Evolutionary conservation across 2,113 vertebrate species (phyloP), one percentile per base, ranked within the genome.

Genomic region (Tachysurus vachellii): DNA sequence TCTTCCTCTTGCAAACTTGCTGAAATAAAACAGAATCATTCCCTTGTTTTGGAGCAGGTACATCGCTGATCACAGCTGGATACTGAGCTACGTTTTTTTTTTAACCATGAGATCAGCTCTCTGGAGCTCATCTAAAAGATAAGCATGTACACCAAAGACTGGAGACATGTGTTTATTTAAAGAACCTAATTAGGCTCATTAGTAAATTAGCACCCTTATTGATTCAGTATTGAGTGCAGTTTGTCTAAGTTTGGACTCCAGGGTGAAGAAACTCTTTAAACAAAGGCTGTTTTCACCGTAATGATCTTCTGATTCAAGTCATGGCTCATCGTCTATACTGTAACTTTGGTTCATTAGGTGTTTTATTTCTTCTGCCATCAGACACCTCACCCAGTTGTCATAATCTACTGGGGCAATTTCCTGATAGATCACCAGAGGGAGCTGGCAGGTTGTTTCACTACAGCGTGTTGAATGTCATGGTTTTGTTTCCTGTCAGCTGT

Each of bases 141-240:
- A 86, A 91, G 83, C 83, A 17, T 3, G 59, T 42, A 82, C 86
- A 81, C 53, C 70, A 4, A 77, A 89, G 85, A 88, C 68, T 16
- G 19, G 57, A 71, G 82, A 16, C 86, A 90, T 87, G 91, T 93
- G 93, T 93, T 94, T 95, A 95, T 94, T 94, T 94, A 91, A 94
- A 93, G 92, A 89, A 89, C 82, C 89, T 91, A 93, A 93, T 91
- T 88, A 92, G 90, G 87, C 91, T 95, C 95, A 95, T 94, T 94
- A 93, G 90, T 93, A 93, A 94, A 94, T 94, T 93, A 94, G 93
- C 92, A 91, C 80, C 81, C 89, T 91, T 93, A 95, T 95, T 95
- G 94, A 95, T 95, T 92, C 83, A 5, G 83, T 90, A 94, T 94
- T 88, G 93, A 92, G 89, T 90, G 57, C 21, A 61, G 84, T 23